Evolutionary conservation across 92 coral and sea anemone species (phyloP).

Genomic region (Metridium senile): DNA sequence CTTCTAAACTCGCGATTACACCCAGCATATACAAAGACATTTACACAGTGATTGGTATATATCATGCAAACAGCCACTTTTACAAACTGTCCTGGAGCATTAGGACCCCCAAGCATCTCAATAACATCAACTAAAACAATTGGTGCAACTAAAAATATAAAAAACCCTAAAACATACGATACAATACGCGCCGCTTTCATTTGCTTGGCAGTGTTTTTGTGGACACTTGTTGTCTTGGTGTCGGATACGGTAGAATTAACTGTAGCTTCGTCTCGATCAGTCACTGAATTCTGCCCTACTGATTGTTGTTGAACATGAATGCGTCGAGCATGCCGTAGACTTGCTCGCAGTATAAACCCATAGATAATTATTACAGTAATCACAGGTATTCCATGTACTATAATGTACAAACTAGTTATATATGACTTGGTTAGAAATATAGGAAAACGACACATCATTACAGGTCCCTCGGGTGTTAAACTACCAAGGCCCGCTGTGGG

Average conservation of each 20-base stretch:
- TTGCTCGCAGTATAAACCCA: conserved; percentile 59
- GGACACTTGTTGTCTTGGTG: not conserved
- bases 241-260: conserved; percentile 8
- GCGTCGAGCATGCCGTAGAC: conserved; percentile 46
- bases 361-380: conserved; percentile 49
- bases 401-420: conserved; percentile 34
- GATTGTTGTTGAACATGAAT: conserved; percentile 42
- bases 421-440: conserved; percentile 43
- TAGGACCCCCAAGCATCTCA: conserved; percentile 63
- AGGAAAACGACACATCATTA: conserved; percentile 48
- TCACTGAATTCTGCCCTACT: not conserved
- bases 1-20: conserved; percentile 57
- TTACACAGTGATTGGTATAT: conserved; percentile 61
- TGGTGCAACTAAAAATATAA: conserved; percentile 59
- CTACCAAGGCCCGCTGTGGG: conserved; percentile 70
- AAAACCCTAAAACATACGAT: conserved; percentile 52
- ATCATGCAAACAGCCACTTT: conserved; percentile 61
- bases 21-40: conserved; percentile 71
- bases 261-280: conserved; percentile 9
- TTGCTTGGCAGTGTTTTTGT: conserved; percentile 46
- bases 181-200: conserved; percentile 54
- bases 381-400: conserved; percentile 50
- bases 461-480: not conserved
- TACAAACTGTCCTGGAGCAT: conserved; percentile 39
- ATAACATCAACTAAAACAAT: conserved; percentile 55